Evolutionary conservation across 2,888 invertebrate species (phyloP), one percentile per base, ranked within the genome.

Genomic region (Brenthis ino): DNA sequence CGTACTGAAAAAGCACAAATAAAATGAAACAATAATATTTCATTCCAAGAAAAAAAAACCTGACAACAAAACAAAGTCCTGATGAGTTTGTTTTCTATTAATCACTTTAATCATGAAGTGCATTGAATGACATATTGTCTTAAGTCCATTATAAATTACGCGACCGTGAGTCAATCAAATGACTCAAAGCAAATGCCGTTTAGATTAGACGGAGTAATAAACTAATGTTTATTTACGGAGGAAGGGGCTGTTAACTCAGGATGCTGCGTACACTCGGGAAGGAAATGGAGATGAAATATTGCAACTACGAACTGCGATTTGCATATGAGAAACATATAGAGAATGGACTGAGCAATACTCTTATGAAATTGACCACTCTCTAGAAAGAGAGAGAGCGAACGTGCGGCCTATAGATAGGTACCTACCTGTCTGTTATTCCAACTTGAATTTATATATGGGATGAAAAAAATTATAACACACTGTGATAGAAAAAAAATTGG

Each of bases 201-300:
- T 81, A 83, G 81, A 84, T 85, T 78, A 84, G 77, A 77, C 74
- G 68, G 67, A 75, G 79, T 76, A 79, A 82, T 85, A 82, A 84
- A 83, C 76, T 82, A 75, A 76, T 83, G 85, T 87, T 85, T 87
- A 85, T 90, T 87, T 87, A 89, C 82, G 73, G 76, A 79, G 80
- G 81, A 80, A 75, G 81, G 78, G 78, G 75, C 80, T 77, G 78
- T 76, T 80, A 79, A 73, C 72, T 75, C 77, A 78, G 80, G 80
- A 80, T 77, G 78, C 65, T 58, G 48, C 28, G 77, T 77, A 80
- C 76, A 70, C 64, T 65, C 76, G 74, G 24, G 65, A 43, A 57
- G 67, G 67, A 72, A 76, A 58, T 56, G 50, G 20, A 58, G 50
- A 43, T 43, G 16, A 14, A 12, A 55, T 43, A 47, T 33, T 12